Base-by-base conservation (phyloP, 2,797 vertebrate species). In the Acanthurus tractus region DNA sequence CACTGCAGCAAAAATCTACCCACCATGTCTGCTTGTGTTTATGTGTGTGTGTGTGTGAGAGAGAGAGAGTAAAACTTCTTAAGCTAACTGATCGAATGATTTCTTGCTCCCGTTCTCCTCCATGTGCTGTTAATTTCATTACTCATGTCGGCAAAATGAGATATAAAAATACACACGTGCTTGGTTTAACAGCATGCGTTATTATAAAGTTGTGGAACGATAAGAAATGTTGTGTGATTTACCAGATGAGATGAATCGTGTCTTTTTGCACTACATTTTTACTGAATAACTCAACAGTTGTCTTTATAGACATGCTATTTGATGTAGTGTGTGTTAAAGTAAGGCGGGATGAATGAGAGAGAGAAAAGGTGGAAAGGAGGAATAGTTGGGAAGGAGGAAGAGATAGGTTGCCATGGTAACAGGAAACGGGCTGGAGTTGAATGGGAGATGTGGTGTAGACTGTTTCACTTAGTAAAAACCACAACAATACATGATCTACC, bases 351-450 rank as follows among this genome's bases (percentile, higher is more conserved):
- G 74, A 83, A 77, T 82, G 83, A 87, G 54, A 83, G 54, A 83
- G 65, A 66, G 79, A 84, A 77, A 64, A 89, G 82, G 75, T 79
- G 61, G 86, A 89, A 85, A 76, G 79, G 82, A 61, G 71, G 81
- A 87, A 86, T 80, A 73, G 83, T 81, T 78, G 63, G 81, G 68
- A 83, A 79, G 71, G 68, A 82, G 74, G 81, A 84, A 66, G 74
- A 89, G 78, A 79, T 14, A 9, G 66, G 90, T 93, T 90, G 77
- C 92, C 81, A 93, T 94, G 77, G 93, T 90, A 92, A 93, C 91
- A 87, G 79, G 81, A 89, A 88, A 86, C 22, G 44, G 70, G 66
- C 78, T 84, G 67, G 74, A 81, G 81, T 79, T 72, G 75, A 90
- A 77, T 88, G 76, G 84, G 77, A 80, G 73, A 89, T 74, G 81